Conservation (phyloP, 2,113 vertebrate genomes). For the Nymphicus hollandicus region DNA sequence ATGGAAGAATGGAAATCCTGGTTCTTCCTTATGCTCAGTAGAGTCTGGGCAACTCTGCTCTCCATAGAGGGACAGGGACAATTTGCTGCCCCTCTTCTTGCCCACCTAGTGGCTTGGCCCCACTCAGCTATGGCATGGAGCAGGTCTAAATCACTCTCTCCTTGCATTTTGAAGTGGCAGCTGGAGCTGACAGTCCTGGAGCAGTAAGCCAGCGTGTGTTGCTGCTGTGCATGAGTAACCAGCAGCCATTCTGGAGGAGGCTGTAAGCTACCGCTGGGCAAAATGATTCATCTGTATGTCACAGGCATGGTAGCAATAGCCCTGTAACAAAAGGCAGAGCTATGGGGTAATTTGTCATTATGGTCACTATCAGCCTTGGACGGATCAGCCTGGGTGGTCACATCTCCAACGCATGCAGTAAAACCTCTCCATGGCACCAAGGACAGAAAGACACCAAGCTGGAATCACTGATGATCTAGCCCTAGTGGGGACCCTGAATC, state of each 20-base stretch:
- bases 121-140: neutral
- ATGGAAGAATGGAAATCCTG: neutral
- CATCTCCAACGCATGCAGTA: neutral
- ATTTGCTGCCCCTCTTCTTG: neutral
- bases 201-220: neutral
- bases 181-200: neutral
- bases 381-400: slow-evolving; percentile 12
- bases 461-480: neutral
- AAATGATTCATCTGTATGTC: slow-evolving; percentile 38
- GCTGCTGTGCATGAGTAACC: slow-evolving; percentile 51
- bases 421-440: neutral
- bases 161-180: neutral
- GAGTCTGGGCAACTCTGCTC: neutral
- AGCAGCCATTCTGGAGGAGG: slow-evolving; percentile 17
- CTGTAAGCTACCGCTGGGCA: neutral
- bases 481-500: neutral
- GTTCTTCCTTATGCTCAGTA: neutral
- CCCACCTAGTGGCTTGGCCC: neutral
- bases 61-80: neutral
- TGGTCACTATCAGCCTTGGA: neutral
- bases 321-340: slow-evolving; percentile 37
- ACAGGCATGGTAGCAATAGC: neutral
- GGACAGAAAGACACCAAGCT: neutral
- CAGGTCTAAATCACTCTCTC: neutral
- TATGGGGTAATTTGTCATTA: slow-evolving; percentile 16